A percentile compares a stretch with the other conserved stretches of the same genome.
Conservation (phyloP, 2,888 invertebrate genomes). For the Cheilosia grossa region DNA sequence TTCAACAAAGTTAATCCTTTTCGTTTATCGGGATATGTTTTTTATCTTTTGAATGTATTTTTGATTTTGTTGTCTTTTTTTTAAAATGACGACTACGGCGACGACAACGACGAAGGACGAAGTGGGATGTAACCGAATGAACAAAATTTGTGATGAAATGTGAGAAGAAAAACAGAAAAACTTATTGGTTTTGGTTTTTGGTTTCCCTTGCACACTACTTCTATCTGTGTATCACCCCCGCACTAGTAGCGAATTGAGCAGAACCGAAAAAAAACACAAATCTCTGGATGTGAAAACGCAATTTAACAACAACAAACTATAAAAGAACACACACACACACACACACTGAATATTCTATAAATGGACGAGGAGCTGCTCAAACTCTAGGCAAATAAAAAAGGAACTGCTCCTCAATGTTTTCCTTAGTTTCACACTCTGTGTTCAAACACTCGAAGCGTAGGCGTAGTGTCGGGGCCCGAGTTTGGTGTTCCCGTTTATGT, state of each 20-base stretch:
- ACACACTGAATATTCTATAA: slow-evolving; percentile 31
- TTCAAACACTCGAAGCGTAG: slow-evolving; percentile 35
- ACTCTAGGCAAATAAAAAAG: slow-evolving; percentile 32
- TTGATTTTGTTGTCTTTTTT: slow-evolving; percentile 47
- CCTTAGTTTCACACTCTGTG: slow-evolving; percentile 44
- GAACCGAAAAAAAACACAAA: slow-evolving; percentile 35
- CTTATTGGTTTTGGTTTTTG: slow-evolving; percentile 11
- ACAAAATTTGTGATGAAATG: slow-evolving; percentile 25
- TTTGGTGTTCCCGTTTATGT: slow-evolving; percentile 33
- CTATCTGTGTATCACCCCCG: slow-evolving; percentile 42
- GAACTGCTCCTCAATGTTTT: slow-evolving; percentile 49
- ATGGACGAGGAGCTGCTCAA: slow-evolving; percentile 38
- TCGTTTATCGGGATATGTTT: slow-evolving; percentile 60
- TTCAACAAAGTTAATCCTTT: slow-evolving; percentile 76
- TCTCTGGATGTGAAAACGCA: slow-evolving; percentile 54
- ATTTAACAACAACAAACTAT: slow-evolving; percentile 50
- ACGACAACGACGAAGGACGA: neutral
- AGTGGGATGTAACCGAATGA: slow-evolving; percentile 30
- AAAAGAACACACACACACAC: slow-evolving; percentile 43
- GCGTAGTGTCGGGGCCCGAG: slow-evolving; percentile 35
- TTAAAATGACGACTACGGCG: slow-evolving; percentile 48
- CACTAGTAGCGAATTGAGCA: slow-evolving; percentile 41
- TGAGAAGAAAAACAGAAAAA: slow-evolving; percentile 22
- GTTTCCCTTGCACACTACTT: slow-evolving; percentile 41
- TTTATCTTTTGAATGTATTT: slow-evolving; percentile 26